Evolutionary conservation across 2,797 vertebrate species (phyloP).

Genomic region (Todus mexicanus): DNA sequence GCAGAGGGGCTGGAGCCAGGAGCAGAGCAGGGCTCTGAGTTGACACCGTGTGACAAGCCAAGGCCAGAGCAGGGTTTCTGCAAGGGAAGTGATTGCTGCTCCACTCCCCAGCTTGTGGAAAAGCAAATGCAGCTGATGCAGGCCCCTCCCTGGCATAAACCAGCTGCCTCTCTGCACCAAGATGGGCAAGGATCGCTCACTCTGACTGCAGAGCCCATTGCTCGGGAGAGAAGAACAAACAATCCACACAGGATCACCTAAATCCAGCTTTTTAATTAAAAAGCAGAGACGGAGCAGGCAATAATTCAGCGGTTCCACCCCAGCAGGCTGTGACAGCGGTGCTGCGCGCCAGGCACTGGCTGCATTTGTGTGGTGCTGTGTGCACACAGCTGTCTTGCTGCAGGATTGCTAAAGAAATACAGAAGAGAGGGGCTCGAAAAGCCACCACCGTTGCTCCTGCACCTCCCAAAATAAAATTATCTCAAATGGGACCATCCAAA

Average conservation of each 20-base stretch:
- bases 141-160: neutral
- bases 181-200: neutral
- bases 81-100: neutral
- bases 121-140: neutral
- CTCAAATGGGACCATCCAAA: neutral
- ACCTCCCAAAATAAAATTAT: neutral
- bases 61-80: neutral
- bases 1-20: neutral
- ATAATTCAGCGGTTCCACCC: neutral
- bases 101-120: fast-evolving
- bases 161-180: neutral
- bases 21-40: neutral
- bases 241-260: neutral
- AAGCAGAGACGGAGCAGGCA: neutral
- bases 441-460: neutral
- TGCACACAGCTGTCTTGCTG: neutral
- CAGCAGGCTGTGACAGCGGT: neutral
- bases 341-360: neutral
- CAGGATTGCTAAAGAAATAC: neutral
- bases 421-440: neutral
- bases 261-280: neutral
- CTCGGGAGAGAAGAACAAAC: neutral
- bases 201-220: neutral
- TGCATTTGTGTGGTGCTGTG: neutral
- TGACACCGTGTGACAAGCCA: neutral